Base-by-base conservation (phyloP, 2,797 vertebrate species). In the Leuciscus waleckii region DNA sequence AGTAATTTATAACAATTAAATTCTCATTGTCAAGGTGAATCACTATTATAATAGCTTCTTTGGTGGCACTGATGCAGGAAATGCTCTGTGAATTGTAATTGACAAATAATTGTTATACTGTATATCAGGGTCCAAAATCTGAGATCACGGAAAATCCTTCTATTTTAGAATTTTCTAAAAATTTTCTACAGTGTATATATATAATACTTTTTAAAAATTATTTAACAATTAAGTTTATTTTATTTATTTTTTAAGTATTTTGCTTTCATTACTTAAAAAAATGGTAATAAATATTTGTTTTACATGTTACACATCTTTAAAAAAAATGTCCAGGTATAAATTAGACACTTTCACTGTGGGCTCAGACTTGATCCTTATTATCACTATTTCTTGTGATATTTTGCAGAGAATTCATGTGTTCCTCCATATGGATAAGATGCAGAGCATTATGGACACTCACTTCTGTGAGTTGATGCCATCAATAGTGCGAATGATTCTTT, bases 391-490 rank as follows among this genome's bases (percentile, higher is more conserved):
- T 51, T 21, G 32, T 39, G 43, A 19, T 19, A 3, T 43, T 26
- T 73, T 17, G 13, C 13, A 61, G 19, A 49, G 10, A 63, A 70
- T 17, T 70, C 54, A 43, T 58, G 10, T 43, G 21, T 41, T 76
- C 14, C 39, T 17, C 19, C 6, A 16, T 75, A 37, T 16, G 29
- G 26, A 75, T 19, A 46, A 10, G 1, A 67, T n/a, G 19, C 11
- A 70, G 56, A 61, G 43, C 10, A 76, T 26, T 23, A 84, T 46
- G 17, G 23, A 32, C 37, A 84, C 96, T 90, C 94, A 99, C 98
- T 99, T 99, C 86, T 99, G 98, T 35, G 98, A 97, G 89, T 98
- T 99, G 93, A 99, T 98, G 87, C 97, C 98, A 26, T 99, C 97
- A 81, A 99, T 99, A 78, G 98, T 98, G 90, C 97, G 97, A 91